Evolutionary conservation across 92 coral and sea anemone genomes (phyloP), one percentile per base, ranked within the genome.

Genomic region (Palythoa caribaeorum): DNA sequence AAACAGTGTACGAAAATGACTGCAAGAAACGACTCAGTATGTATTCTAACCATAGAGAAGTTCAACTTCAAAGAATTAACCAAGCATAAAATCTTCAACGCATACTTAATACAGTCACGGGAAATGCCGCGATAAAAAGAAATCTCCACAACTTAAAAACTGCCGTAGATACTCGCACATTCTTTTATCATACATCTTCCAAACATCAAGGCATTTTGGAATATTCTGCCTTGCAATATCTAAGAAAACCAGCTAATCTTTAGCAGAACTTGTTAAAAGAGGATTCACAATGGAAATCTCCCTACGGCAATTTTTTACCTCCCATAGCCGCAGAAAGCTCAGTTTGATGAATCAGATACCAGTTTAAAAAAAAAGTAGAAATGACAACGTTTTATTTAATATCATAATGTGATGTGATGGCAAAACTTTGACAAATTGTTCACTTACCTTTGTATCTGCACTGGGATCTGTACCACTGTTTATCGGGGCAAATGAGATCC

Each of bases 381-480:
- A 0, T 44, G 7, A 2, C 7, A 44, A 8, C 7, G 50, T 44
- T 44, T 44, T 44, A 0, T 44, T 44, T 1, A 44, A 0, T 44
- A 44, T 44, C 50, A 3, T 44, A 0, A 44, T 60, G 28, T 5
- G 68, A 60, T 2, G n/a, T 7, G 63, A 57, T 10, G 15, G 3
- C 0, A 60, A 17, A 17, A 5, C 16, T 60, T 60, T 14, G 20
- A 60, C 21, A 60, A 5, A 44, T 44, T 44, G 50, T 44, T 44
- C 0, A 14, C 85, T 20, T 63, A 80, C 85, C 85, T 28, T 80
- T 80, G 40, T 80, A 80, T 48, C 73, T 65, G 36, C 85, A 80
- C 57, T 80, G 85, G 15, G 19, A 47, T 44, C 85, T 63, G 60
- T 80, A 80, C 85, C 85, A 80, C 44, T 80, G 39, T 8, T 47